Evolutionary conservation across 2,888 invertebrate species (phyloP), one percentile per base, ranked within the genome.

Genomic region (Chrysodeixis includens): DNA sequence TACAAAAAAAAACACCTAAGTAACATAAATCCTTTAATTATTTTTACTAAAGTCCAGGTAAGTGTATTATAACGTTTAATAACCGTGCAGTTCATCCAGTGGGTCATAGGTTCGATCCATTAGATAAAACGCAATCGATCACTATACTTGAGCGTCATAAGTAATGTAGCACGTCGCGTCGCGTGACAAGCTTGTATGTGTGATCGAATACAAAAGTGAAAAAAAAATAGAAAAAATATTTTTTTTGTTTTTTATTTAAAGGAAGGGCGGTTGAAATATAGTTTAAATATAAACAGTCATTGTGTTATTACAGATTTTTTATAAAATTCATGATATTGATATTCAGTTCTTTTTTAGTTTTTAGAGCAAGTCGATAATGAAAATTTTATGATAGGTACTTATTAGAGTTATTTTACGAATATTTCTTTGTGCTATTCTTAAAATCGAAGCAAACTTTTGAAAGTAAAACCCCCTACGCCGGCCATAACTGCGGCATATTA

Each of bases 51-150:
- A 26, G 26, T 26, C 26, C n/a, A 40, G 40, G n/a, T n/a, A 5
- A 12, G 35, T 40, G 0, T 14, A n/a, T 40, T 40, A n/a, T 40
- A 14, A 6, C n/a, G 6, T n/a, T n/a, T 40, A 40, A 40, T 40
- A n/a, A n/a, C 4, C 1, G n/a, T n/a, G 9, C n/a, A n/a, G 22
- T 61, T 72, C 67, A 72, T 62, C 61, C 54, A 22, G 8, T 62
- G 32, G 68, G 74, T 76, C 76, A 77, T 59, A 65, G 63, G 62
- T 67, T 69, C 71, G 57, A 79, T 82, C 73, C 66, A 76, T 82
- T 76, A 78, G 72, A 74, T 79, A 76, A 69, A 68, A 32, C 4
- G 14, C 46, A 32, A 78, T 78, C 77, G 77, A 78, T 78, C 77
- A 76, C 70, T 72, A 76, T 79, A 66, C 74, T 55, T 66, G 71